Conservation (phyloP, 2,113 vertebrate genomes). For the Cyprinodon variegatus region DNA sequence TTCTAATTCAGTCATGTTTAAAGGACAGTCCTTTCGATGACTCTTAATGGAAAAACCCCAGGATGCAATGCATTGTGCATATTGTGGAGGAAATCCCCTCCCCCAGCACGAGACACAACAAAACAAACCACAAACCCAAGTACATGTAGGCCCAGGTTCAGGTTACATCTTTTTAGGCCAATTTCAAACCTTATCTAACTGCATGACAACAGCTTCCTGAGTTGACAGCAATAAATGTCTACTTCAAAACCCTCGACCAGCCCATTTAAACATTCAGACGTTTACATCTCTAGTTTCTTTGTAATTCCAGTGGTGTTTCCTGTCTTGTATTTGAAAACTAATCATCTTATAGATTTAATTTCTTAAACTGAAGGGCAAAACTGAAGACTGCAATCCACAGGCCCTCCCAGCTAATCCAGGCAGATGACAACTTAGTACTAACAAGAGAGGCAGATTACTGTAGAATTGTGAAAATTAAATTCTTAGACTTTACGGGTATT, state of each 20-base stretch:
- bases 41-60: slow-evolving; percentile 3
- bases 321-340: neutral
- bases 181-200: neutral
- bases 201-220: neutral
- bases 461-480: neutral
- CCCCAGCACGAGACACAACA: slow-evolving; percentile 62
- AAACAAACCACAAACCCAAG: slow-evolving; percentile 48
- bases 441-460: neutral
- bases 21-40: neutral
- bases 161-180: neutral
- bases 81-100: slow-evolving; percentile 37
- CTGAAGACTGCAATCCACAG: neutral
- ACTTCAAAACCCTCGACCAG: neutral
- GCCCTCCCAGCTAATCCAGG: neutral
- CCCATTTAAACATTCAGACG: neutral
- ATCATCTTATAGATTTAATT: neutral
- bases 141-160: slow-evolving; percentile 1
- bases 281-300: neutral
- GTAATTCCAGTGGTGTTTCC: neutral
- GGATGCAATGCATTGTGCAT: slow-evolving; percentile 3
- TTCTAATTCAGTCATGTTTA: neutral
- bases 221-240: neutral
- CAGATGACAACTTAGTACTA: neutral
- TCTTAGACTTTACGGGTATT: neutral
- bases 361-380: neutral